phyloP scores from a whole-genome alignment of 2,113 vertebrate genomes.

The Sapayoa aenigma region DNA sequence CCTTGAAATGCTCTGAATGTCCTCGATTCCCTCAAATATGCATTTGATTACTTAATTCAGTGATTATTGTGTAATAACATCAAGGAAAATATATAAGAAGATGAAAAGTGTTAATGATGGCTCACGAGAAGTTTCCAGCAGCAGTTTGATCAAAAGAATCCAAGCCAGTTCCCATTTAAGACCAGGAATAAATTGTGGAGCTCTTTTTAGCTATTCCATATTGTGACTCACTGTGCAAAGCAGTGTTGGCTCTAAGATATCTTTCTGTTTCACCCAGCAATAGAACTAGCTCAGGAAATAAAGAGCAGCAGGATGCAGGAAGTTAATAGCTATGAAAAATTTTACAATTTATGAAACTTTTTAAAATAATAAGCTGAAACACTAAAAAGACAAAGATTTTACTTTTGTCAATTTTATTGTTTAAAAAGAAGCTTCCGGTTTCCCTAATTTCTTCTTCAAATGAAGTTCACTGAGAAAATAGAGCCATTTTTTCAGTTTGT shows the following conservation, averaged over 20 bases:
- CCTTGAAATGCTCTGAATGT: neutral
- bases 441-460: neutral
- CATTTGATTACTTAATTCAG: neutral
- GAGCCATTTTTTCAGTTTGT: neutral
- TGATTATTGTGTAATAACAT: neutral
- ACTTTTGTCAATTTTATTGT: neutral
- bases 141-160: neutral
- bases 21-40: neutral
- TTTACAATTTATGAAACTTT: neutral
- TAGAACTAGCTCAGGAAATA: neutral
- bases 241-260: neutral
- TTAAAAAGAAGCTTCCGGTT: neutral
- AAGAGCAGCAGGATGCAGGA: neutral
- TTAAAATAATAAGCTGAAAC: neutral
- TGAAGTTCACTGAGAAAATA: neutral
- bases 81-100: neutral
- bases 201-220: constrained; percentile 6
- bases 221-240: constrained; percentile 16
- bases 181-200: neutral
- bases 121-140: neutral
- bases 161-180: neutral
- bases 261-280: neutral
- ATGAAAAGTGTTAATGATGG: neutral
- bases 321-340: neutral
- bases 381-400: neutral